These are phyloP conservation scores for Cheilosia grossa DNA, from an alignment of 2,888 invertebrate species.

Conservation along the genomic window DNA sequence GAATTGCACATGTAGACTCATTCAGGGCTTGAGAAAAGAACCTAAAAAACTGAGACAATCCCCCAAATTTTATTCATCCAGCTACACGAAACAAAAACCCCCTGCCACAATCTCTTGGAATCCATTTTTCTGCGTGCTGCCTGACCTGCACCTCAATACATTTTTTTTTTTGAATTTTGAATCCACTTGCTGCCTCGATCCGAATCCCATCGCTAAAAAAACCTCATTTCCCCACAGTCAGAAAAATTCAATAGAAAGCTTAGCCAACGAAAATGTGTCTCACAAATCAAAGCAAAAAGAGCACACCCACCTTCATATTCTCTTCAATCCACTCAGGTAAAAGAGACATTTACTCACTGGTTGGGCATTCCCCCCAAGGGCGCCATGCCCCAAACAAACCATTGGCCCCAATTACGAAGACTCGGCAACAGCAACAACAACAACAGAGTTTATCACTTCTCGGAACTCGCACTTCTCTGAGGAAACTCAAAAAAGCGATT, in stretches of 20 bases:
- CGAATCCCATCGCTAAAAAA: constrained; percentile 15
- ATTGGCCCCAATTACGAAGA: constrained; percentile 2
- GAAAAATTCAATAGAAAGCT: constrained; percentile 43
- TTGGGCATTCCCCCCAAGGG: no score
- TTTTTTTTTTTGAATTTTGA: constrained; percentile 8
- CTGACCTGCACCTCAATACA: not conserved
- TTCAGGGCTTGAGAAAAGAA: no score
- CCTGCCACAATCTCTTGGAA: no score
- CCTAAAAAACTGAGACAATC: no score
- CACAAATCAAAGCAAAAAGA: constrained; percentile 15
- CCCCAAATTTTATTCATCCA: no score
- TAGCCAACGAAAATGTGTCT: not conserved
- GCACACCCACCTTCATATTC: constrained; percentile 27
- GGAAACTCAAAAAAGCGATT: constrained; percentile 15
- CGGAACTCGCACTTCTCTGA: constrained; percentile 48
- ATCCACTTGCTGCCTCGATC: constrained; percentile 24
- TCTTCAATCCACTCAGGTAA: constrained; percentile 14
- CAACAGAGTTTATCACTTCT: constrained; percentile 27
- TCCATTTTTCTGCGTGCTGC: no score
- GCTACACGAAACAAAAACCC: no score
- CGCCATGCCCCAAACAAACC: not conserved
- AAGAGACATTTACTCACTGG: constrained; percentile 21
- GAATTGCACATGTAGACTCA: no score
- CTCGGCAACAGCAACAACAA: not conserved
- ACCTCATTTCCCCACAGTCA: constrained; percentile 16